These are phyloP conservation scores for Tetanocera ferruginea DNA, from an alignment of 2,888 invertebrate species.

Conservation along the genomic window DNA sequence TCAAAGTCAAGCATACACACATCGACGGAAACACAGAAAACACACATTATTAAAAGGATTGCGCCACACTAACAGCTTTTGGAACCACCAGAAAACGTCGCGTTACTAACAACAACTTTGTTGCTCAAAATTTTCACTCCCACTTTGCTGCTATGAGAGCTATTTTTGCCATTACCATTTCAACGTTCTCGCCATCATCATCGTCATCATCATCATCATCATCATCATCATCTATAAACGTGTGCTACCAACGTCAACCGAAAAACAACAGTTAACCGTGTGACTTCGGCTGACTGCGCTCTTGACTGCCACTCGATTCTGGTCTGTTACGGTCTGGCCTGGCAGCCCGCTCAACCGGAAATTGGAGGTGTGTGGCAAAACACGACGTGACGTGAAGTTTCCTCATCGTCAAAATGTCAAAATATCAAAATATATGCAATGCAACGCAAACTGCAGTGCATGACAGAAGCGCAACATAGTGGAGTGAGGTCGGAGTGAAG, in stretches of 20 bases:
- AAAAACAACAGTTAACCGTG: slow-evolving; percentile 21
- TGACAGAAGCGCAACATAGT: slow-evolving; percentile 41
- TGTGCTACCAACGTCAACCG: slow-evolving; percentile 5
- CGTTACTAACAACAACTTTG: neutral
- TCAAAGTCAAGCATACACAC: neutral
- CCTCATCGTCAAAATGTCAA: slow-evolving; percentile 70
- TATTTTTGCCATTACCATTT: neutral
- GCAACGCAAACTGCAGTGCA: slow-evolving; percentile 32
- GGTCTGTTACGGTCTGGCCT: slow-evolving; percentile 10
- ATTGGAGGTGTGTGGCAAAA: slow-evolving; percentile 71
- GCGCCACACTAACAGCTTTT: slow-evolving; percentile 12
- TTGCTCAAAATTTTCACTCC: neutral
- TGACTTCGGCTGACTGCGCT: slow-evolving; percentile 7
- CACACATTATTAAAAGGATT: slow-evolving; percentile 28
- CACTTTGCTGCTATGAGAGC: neutral
- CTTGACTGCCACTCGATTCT: neutral
- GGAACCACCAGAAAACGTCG: neutral
- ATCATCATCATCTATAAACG: neutral
- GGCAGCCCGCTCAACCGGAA: slow-evolving; percentile 60
- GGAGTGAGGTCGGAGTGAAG: neutral
- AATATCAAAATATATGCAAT: slow-evolving; percentile 53
- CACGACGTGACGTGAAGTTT: slow-evolving; percentile 71
- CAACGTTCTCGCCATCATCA: neutral
- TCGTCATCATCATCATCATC: neutral
- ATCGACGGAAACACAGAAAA: neutral